Percentiles rank a stretch among this genome's conserved stretches.
These are phyloP conservation scores for Macrocentrus cingulum DNA, from an alignment of 1,140 invertebrate species.

Conservation along the genomic window DNA sequence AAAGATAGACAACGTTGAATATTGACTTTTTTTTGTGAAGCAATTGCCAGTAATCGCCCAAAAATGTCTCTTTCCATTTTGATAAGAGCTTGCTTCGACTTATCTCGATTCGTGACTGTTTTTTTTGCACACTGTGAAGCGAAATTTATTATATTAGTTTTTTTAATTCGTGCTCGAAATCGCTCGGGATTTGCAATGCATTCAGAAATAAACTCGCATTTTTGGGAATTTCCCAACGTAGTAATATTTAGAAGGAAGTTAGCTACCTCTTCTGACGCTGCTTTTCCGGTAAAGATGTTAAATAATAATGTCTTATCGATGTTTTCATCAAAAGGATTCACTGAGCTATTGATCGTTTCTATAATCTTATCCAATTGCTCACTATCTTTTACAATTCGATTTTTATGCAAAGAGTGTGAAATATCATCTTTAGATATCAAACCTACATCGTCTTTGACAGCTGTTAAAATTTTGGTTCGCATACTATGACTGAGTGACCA, in stretches of 20 bases:
- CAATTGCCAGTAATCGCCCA: slow-evolving; percentile 14
- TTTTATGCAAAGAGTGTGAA: slow-evolving; percentile 18
- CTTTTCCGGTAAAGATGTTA: slow-evolving; percentile 10
- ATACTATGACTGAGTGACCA: slow-evolving; percentile 35
- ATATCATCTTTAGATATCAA: slow-evolving; percentile 23
- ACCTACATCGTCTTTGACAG: slow-evolving; percentile 12
- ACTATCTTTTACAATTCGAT: slow-evolving; percentile 15
- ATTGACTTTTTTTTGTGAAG: slow-evolving; percentile 17
- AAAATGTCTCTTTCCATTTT: slow-evolving; percentile 15
- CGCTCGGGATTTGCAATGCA: not conserved
- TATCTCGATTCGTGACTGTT: not conserved
- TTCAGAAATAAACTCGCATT: not conserved
- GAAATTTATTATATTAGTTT: slow-evolving; percentile 8
- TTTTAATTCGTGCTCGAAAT: slow-evolving; percentile 5
- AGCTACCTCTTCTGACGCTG: slow-evolving; percentile 3
- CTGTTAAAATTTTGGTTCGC: slow-evolving; percentile 32
- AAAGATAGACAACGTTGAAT: slow-evolving; percentile 30
- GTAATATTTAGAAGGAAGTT: slow-evolving; percentile 7
- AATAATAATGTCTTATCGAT: slow-evolving; percentile 14
- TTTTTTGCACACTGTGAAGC: slow-evolving; percentile 6
- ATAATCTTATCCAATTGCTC: not conserved
- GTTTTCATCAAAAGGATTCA: slow-evolving; percentile 15
- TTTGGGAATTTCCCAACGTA: not conserved
- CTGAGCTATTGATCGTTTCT: slow-evolving; percentile 6
- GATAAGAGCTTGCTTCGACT: not conserved